Evolutionary conservation across 64 coral and sea anemone species (phyloP), one percentile per base, ranked within the genome.

Genomic region (Porites lutea): DNA sequence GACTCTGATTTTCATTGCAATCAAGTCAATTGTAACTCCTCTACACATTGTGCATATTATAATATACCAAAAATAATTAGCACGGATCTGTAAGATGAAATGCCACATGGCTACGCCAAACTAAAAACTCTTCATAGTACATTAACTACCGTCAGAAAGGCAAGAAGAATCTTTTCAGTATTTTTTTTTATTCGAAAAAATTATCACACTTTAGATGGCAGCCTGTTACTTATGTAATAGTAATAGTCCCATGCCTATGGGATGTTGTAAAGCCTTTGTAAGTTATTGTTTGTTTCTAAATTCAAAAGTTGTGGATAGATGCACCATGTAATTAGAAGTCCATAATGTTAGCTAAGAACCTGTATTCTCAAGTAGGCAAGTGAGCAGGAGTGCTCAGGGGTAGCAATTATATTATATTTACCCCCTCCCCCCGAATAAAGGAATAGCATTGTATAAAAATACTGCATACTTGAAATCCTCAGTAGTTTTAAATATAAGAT

Each of bases 201-300:
- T 37, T 37, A 37, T 37, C 27, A 37, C 27, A 37, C 27, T 37
- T 37, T 37, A 37, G 0, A 37, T 37, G 27, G 27, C 27, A 37
- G 27, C 27, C 27, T 37, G 27, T 37, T 37, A 37, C 27, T 37
- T 37, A 37, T 37, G 27, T 37, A 37, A 37, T 63, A 67, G 27
- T 37, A 37, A 37, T 63, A 67, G 64, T 67, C 64, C 18, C 64
- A 8, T 67, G 64, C 12, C 64, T 67, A 67, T 67, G 64, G 4
- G 64, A 67, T 67, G 64, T 67, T 67, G 64, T 67, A 67, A 67
- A 67, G 64, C 64, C 64, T 67, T 67, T 67, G 64, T 67, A 67
- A 67, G 0, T 67, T 67, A 67, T 67, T 67, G 64, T 67, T 67
- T 67, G 19, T 67, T 67, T 67, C 18, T 67, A 67, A 67, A 67